Evolutionary conservation across 1,140 invertebrate species (phyloP), one percentile per base, ranked within the genome.

Genomic region (Trichomalopsis sarcophagae): DNA sequence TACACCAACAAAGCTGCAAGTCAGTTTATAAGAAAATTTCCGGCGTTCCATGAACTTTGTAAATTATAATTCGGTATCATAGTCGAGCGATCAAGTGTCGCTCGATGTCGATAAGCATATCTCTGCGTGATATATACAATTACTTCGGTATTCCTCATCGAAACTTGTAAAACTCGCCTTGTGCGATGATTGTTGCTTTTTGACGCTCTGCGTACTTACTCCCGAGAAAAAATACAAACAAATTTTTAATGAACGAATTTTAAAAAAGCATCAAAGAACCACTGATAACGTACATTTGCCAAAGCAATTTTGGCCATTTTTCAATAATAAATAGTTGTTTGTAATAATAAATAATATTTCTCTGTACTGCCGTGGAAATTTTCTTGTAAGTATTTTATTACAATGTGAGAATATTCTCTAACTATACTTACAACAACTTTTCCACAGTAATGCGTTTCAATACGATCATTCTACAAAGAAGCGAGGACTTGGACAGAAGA

Each of bases 141-240:
- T 62, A 80, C 73, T 76, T 81, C 21, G 55, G 55, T 76, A 85
- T 81, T 85, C 74, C 79, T 85, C 55, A 40, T 85, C 78, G 36
- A 84, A 84, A 81, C 44, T 84, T 27, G 77, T 79, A 73, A 81
- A 80, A n/a, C 77, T 80, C 68, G 77, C 50, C 47, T 75, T 66
- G 69, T 66, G 69, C 44, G 77, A 44, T 81, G 55, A 69, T 44
- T 27, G 27, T 40, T 69, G 76, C 27, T 44, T 71, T 85, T 10
- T 81, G 50, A 76, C 66, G 23, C 76, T 76, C 36, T 11, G 71
- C 77, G 69, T 85, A 85, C 84, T 81, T 76, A 85, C 68, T 55
- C 23, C 23, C 11, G 7, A 73, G 27, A 73, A 33, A 71, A 27
- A 33, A 71, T 36, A 71, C 68, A 30, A 27, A 62, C 47, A 75